Evolutionary conservation across 37 sponge, comb jelly and placozoan species (phyloP), one percentile per base, ranked within the genome.

Genomic region (Ianthella basta): DNA sequence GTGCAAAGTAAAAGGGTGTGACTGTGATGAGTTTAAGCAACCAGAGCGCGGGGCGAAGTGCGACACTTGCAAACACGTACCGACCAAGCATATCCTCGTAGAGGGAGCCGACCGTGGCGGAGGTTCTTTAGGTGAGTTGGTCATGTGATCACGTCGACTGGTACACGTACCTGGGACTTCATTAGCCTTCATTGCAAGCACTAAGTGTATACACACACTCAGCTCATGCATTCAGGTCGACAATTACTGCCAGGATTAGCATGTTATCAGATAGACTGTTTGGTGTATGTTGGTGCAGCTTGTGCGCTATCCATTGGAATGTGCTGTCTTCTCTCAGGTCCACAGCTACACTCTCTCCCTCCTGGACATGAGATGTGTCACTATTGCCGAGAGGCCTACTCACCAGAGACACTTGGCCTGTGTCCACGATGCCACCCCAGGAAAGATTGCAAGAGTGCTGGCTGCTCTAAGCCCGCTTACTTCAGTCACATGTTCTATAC

Each of bases 1-100:
- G 35, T 69, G 70, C 27, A 30, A 69, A 14, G 70, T 34, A 30
- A 33, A 69, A 69, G 70, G 70, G 29, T 69, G 70, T 69, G 4
- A 69, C 33, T 69, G 70, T 30, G 34, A 24, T 1, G 70, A 69
- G 18, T 69, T 34, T 69, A 30, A n/a, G 1, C 70, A 12, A 18
- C 29, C 70, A 2, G 70, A 69, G 34, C 29, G 27, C 29, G 34
- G 70, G 35, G 70, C 35, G 1, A 69, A 30, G 34, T 69, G 70
- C 34, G 33, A 16, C 6, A 64, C 70, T 1, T 69, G 70, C 34
- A 69, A 14, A 30, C 70, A 69, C 70, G 70, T 69, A 24, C 70
- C 70, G 35, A 33, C 35, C 33, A 69, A 69, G 34, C 70, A 69
- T 33, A 33, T 32, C 18, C 34, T 69, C 35, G 6, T 34, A 69